Base-by-base conservation (phyloP, 2,113 vertebrate genomes). In the Syngnathus typhle region DNA sequence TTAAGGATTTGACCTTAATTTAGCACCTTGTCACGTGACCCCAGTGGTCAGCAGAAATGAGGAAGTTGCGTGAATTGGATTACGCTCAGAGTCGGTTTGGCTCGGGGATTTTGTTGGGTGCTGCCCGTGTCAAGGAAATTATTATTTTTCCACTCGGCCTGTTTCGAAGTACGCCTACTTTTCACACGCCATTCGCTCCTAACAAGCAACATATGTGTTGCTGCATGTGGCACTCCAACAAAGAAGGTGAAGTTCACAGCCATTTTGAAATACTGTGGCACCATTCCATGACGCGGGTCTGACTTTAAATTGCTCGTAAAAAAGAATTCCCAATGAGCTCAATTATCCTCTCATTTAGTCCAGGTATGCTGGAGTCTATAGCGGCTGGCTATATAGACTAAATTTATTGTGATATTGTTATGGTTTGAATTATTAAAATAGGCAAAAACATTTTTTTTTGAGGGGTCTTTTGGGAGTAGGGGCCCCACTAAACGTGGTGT, bases 1-100 rank as follows among this genome's bases (percentile, higher is more conserved):
- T 73, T 84, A 84, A 76, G 74, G 64, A 67, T 75, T 21, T 86
- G 82, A 84, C 82, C 80, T 86, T 78, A 75, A 80, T 83, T 87
- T 79, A 84, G 81, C 79, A 82, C 81, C 77, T 74, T 18, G 65
- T 84, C 69, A 66, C 49, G 19, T 86, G 72, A 84, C 78, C 70
- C 27, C 32, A 36, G 67, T 11, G 68, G 77, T 79, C 79, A 73
- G 72, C 21, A 19, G 52, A 37, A 62, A 72, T 56, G 51, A 84
- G 63, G 75, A 75, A 78, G 36, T 75, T 76, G 65, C 65, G 73
- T 75, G 71, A 46, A 38, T 60, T 54, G 1, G 68, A 60, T 47
- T 3, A 0, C 1, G 16, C 36, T 65, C 37, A 51, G 36, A 41
- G 8, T 43, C 10, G 38, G 71, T 64, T 72, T 77, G 47, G 32